A percentile compares a stretch with the other conserved stretches of the same genome.
phyloP scores from a whole-genome alignment of 2,888 invertebrate genomes.

The Chrysolina americana region DNA sequence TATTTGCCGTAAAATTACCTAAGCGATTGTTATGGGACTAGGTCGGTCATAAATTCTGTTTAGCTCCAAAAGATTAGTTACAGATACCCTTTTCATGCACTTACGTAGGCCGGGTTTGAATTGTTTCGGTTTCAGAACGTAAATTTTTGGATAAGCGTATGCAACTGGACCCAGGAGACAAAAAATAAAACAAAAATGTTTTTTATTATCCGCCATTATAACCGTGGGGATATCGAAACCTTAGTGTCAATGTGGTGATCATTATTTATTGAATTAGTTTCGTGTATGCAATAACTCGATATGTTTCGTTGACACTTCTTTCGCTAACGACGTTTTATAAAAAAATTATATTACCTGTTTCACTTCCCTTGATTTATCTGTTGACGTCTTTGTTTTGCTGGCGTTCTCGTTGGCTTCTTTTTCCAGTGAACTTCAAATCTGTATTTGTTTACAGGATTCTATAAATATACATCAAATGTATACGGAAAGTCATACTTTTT shows the following conservation, averaged over 20 bases:
- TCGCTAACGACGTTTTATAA: too few relatives aligned
- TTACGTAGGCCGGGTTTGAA: not conserved
- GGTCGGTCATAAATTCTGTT: constrained; percentile 18
- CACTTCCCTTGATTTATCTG: too few relatives aligned
- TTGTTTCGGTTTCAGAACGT: constrained; percentile 8
- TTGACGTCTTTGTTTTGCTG: too few relatives aligned
- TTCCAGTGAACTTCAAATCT: too few relatives aligned
- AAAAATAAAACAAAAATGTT: not conserved
- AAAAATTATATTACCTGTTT: too few relatives aligned
- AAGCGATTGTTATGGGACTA: constrained; percentile 21
- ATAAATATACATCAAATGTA: too few relatives aligned
- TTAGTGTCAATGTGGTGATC: not conserved
- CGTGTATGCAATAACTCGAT: not conserved
- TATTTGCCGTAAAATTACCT: constrained; percentile 24
- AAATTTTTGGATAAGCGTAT: constrained; percentile 7
- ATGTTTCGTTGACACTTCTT: not conserved
- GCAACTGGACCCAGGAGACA: not conserved
- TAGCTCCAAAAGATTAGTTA: constrained; percentile 18
- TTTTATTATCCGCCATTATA: too few relatives aligned
- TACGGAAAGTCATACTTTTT: too few relatives aligned
- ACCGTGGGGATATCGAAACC: not conserved
- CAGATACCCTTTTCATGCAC: constrained; percentile 16
- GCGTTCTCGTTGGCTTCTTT: too few relatives aligned
- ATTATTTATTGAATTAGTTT: not conserved
- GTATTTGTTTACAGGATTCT: too few relatives aligned